Percentiles rank a stretch among this genome's conserved stretches.
Conservation (phyloP, 2,113 vertebrate species). For the Pholis gunnellus region DNA sequence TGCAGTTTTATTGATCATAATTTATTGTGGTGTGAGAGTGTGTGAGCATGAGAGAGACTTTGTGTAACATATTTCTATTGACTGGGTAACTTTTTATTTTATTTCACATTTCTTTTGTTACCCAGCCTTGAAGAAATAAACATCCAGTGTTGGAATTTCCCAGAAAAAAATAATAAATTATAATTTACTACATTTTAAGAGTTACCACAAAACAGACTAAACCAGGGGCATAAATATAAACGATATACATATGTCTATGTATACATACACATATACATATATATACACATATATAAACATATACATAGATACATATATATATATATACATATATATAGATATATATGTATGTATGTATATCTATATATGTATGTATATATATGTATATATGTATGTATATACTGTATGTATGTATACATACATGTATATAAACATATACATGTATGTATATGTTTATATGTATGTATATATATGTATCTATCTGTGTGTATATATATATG, state of each 20-base stretch:
- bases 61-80: slow-evolving; percentile 4
- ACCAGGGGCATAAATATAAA: no score
- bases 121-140: slow-evolving; percentile 9
- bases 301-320: no score
- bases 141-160: not conserved
- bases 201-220: not conserved
- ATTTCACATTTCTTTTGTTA: not conserved
- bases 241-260: no score
- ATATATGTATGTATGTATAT: no score
- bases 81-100: not conserved
- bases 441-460: no score
- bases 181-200: not conserved
- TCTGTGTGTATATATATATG: accelerated
- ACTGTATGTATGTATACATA: no score
- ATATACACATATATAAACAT: no score
- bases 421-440: no score
- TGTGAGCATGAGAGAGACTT: not conserved
- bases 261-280: no score
- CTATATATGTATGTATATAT: no score
- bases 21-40: slow-evolving; percentile 1
- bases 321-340: not conserved
- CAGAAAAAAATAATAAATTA: not conserved
- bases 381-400: no score
- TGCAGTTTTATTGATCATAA: slow-evolving; percentile 35
- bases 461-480: no score